Conservation (phyloP, 2,113 vertebrate species). For the Pycnonotus jocosus region DNA sequence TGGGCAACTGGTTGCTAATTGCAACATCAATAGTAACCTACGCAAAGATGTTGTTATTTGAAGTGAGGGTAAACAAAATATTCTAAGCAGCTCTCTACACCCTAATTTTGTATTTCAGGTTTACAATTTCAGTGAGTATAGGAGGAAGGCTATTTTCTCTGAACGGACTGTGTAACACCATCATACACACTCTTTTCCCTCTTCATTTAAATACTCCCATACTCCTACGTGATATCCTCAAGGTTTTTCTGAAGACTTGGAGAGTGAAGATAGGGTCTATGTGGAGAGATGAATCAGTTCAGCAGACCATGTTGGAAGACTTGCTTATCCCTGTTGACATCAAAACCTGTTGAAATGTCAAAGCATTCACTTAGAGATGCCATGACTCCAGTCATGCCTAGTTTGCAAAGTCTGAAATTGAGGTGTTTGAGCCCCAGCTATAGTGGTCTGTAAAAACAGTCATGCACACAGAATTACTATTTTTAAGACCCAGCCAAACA, state of each 20-base stretch:
- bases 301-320: not conserved
- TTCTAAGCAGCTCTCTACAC: not conserved
- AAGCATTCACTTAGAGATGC: not conserved
- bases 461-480: not conserved
- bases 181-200: not conserved
- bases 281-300: not conserved
- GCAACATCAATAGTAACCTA: not conserved
- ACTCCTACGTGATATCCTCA: not conserved
- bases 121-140: not conserved
- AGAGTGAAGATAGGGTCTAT: not conserved
- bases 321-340: not conserved
- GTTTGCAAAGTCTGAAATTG: not conserved
- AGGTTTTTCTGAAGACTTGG: not conserved
- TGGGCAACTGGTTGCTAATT: not conserved
- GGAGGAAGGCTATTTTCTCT: not conserved
- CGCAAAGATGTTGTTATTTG: not conserved
- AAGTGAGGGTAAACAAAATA: not conserved
- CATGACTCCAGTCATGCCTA: not conserved
- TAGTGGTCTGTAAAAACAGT: not conserved
- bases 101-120: not conserved
- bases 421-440: not conserved
- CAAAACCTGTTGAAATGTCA: not conserved
- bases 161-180: not conserved
- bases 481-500: not conserved
- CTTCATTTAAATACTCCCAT: not conserved